Conservation (phyloP, 2,888 invertebrate species). For the Diploptera punctata region DNA sequence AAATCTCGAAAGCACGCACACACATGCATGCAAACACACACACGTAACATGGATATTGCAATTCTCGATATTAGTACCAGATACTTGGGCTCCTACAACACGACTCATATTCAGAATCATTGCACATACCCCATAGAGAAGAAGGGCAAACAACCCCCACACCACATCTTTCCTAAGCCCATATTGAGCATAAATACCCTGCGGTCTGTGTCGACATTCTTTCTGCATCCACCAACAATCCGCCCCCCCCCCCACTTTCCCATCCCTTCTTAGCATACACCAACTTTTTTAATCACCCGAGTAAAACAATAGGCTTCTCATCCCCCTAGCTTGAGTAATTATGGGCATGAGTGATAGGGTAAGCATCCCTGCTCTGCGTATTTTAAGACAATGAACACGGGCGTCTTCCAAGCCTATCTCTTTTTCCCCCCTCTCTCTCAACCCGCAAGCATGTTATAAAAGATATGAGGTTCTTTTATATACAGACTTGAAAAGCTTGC, state of each 20-base stretch:
- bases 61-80: no score
- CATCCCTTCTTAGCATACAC: slow-evolving; percentile 46
- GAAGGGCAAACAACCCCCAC: no score
- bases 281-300: slow-evolving; percentile 52
- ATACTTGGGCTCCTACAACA: no score
- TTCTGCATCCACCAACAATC: neutral
- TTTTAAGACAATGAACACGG: slow-evolving; percentile 52
- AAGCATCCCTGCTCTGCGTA: slow-evolving; percentile 44
- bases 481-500: neutral
- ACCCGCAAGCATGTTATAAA: slow-evolving; percentile 18
- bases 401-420: slow-evolving; percentile 4
- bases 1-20: no score
- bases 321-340: slow-evolving; percentile 49
- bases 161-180: no score
- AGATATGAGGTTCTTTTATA: slow-evolving; percentile 2
- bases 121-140: no score
- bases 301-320: slow-evolving; percentile 48
- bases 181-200: slow-evolving; percentile 18
- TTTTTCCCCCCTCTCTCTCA: neutral
- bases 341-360: slow-evolving; percentile 45
- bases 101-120: no score
- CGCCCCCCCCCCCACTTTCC: neutral
- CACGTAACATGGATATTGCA: no score
- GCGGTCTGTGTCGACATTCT: neutral
- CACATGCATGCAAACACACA: no score